Conservation (phyloP, 2,113 vertebrate genomes). For the Brachyhypopomus gauderio region DNA sequence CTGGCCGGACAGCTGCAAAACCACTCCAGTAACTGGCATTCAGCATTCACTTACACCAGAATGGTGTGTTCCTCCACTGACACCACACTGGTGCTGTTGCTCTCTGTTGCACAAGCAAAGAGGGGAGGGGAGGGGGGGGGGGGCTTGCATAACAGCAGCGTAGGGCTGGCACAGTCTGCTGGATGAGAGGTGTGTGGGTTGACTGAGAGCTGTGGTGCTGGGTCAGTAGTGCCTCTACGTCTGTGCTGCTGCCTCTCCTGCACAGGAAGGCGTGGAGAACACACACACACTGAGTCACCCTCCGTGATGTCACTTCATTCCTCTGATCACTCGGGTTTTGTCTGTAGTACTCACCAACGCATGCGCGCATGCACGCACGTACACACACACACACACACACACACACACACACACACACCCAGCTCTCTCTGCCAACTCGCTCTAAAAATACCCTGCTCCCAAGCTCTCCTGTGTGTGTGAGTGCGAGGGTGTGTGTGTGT, state of each 20-base stretch:
- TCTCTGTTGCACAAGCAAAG: slow-evolving; percentile 9
- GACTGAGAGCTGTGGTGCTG: background rate
- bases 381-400: slow-evolving; percentile 25
- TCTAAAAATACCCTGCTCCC: slow-evolving; percentile 57
- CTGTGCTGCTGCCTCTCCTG: slow-evolving; percentile 2
- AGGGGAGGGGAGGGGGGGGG: background rate
- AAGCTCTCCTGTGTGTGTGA: slow-evolving; percentile 34
- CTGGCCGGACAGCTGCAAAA: slow-evolving; percentile 13
- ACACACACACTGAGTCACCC: slow-evolving; percentile 29
- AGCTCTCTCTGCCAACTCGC: slow-evolving; percentile 49
- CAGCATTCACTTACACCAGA: slow-evolving; percentile 48
- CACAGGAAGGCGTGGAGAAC: background rate
- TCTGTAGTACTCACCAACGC: slow-evolving; percentile 51
- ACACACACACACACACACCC: slow-evolving; percentile 31
- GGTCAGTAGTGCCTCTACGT: slow-evolving; percentile 8
- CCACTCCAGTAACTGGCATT: slow-evolving; percentile 50
- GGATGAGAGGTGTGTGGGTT: background rate
- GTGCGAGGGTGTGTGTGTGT: slow-evolving; percentile 20
- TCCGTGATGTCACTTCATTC: slow-evolving; percentile 53
- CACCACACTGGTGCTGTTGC: background rate
- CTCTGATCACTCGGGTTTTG: slow-evolving; percentile 54
- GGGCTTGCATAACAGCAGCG: slow-evolving; percentile 22
- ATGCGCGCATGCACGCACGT: background rate
- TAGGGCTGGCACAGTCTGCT: background rate
- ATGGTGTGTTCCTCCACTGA: slow-evolving; percentile 46